Conservation (phyloP, 2,113 vertebrate genomes). For the Hydrochoerus hydrochaeris region DNA sequence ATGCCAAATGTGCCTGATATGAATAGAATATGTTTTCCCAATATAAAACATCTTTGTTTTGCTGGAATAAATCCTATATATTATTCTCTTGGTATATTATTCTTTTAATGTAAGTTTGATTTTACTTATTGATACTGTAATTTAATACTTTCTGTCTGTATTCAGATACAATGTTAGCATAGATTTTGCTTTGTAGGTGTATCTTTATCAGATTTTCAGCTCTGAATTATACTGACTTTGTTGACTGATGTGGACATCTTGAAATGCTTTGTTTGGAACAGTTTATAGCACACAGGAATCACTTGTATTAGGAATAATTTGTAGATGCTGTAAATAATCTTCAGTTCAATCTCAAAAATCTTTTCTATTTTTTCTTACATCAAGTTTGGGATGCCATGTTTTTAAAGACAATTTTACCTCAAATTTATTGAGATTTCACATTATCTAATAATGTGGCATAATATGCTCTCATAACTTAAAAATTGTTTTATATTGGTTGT, state of each 20-base stretch:
- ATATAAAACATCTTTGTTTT: slow-evolving; percentile 49
- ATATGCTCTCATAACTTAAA: background rate
- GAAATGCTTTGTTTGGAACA: slow-evolving; percentile 27
- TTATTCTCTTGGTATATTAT: background rate
- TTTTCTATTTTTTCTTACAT: slow-evolving; percentile 6
- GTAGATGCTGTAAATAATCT: slow-evolving; percentile 27
- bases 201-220: slow-evolving; percentile 43
- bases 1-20: background rate
- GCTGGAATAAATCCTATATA: slow-evolving; percentile 19
- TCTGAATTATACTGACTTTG: background rate
- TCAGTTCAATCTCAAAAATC: background rate
- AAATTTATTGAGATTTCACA: background rate
- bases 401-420: background rate
- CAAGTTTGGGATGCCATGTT: background rate
- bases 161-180: background rate
- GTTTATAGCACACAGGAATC: background rate
- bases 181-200: background rate
- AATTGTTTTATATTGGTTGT: background rate
- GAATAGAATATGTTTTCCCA: background rate
- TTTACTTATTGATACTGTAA: slow-evolving; percentile 38
- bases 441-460: slow-evolving; percentile 2
- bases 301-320: slow-evolving; percentile 19
- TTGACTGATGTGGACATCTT: background rate
- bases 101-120: slow-evolving; percentile 44
- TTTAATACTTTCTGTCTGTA: slow-evolving; percentile 44